Evolutionary conservation across 1,140 invertebrate genomes (phyloP).

Genomic region (Caenorhabditis tropicalis): DNA sequence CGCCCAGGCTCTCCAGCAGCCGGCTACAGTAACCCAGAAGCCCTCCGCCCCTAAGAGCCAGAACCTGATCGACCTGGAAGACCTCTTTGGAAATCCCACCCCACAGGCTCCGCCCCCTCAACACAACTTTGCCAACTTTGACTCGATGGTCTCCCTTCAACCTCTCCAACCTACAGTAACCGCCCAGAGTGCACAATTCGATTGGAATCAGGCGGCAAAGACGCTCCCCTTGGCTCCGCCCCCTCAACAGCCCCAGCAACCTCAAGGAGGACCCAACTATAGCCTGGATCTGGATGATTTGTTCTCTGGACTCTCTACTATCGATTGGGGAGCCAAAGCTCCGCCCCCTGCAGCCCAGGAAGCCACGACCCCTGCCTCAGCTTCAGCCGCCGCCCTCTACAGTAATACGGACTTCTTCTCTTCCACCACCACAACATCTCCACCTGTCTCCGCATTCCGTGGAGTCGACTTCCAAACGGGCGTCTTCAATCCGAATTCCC

Average conservation of each 20-base stretch:
- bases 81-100: neutral
- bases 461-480: slow-evolving; percentile 16
- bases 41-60: slow-evolving; percentile 33
- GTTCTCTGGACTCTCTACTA: slow-evolving; percentile 3
- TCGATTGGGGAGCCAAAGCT: slow-evolving; percentile 35
- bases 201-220: no score
- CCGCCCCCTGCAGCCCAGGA: neutral
- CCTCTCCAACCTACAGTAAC: neutral
- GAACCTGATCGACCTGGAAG: neutral
- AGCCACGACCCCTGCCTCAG: neutral
- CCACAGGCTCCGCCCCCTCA: neutral
- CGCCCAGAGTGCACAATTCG: no score
- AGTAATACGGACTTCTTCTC: neutral
- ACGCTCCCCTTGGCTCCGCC: no score
- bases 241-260: neutral
- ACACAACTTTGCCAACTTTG: neutral
- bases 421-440: neutral
- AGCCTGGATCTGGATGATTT: neutral
- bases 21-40: neutral
- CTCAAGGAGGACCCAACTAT: neutral
- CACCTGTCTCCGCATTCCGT: slow-evolving; percentile 7
- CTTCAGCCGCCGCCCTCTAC: neutral
- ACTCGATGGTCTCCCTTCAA: neutral
- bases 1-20: neutral
- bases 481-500: neutral